Evolutionary conservation across 92 coral and sea anemone species (phyloP), one percentile per base, ranked within the genome.

Genomic region (Muricea muricata): DNA sequence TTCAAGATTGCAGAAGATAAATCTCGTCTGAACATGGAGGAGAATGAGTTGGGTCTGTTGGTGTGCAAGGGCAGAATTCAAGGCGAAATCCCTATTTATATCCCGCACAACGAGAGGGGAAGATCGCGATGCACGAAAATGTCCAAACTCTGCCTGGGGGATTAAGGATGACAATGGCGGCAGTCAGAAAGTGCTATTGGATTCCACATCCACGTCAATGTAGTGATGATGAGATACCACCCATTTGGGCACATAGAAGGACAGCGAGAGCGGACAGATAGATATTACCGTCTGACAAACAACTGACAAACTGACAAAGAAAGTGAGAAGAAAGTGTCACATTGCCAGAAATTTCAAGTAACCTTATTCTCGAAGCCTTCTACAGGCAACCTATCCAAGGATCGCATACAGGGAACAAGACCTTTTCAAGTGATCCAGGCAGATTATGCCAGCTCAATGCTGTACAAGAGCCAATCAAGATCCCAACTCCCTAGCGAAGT

Each of bases 391-490:
- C 72, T 65, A 0, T 41, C 50, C 4, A 45, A 9, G 12, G 50
- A 45, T 12, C 50, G 50, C 8, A 45, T 17, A 12, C 6, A 39
- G 11, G 45, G 45, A 39, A 18, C 15, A 18, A 35, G 6, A 28
- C 25, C 52, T 12, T 61, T 65, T 29, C 89, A 77, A 25, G 78
- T 46, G 26, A 1, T 46, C 2, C 85, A 39, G 0, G 78, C 65
- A 17, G 85, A 78, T 31, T 78, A 75, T 34, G 52, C 85, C 8
- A 78, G 89, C 5, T 84, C 85, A 6, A 75, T 78, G 7, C 41
- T 48, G 26, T 61, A 85, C 31, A 76, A 39, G 66, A n/a, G n/a
- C n/a, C n/a, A n/a, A n/a, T n/a, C n/a, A n/a, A n/a, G n/a, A n/a
- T n/a, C n/a, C n/a, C n/a, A 76, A n/a, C n/a, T n/a, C n/a, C n/a